A percentile compares a stretch with the other conserved stretches of the same genome.
Conservation (phyloP, 2,113 vertebrate genomes). For the Callionymus lyra region DNA sequence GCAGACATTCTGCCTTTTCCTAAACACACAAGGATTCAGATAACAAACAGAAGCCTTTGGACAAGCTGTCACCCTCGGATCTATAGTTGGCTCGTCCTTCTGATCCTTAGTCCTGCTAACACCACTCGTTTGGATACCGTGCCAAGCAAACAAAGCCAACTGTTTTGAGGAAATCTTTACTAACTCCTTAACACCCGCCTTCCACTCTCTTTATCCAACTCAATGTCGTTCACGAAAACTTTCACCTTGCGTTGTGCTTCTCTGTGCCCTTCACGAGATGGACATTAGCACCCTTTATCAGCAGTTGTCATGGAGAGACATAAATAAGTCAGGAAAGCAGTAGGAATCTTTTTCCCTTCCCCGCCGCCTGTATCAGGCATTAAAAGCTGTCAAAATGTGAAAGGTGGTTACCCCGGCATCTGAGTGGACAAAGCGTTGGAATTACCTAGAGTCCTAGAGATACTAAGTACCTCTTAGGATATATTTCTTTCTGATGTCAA, state of each 20-base stretch:
- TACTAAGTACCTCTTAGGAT: slow-evolving; percentile 39
- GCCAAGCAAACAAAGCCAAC: slow-evolving; percentile 35
- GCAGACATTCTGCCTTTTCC: slow-evolving; percentile 51
- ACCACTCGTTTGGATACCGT: too few relatives aligned
- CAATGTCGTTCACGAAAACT: too few relatives aligned
- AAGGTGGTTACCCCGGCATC: slow-evolving; percentile 28
- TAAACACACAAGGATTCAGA: slow-evolving; percentile 12
- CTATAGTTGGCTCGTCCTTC: slow-evolving; percentile 34
- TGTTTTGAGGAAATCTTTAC: slow-evolving; percentile 38
- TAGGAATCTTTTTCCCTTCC: slow-evolving; percentile 19
- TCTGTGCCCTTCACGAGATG: slow-evolving; percentile 13
- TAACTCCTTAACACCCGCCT: slow-evolving; percentile 25
- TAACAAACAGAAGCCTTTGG: slow-evolving; percentile 8
- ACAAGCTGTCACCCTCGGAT: slow-evolving; percentile 3
- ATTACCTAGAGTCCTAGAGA: slow-evolving; percentile 42
- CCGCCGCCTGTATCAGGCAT: neutral
- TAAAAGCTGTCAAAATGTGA: slow-evolving; percentile 34
- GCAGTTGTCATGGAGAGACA: slow-evolving; percentile 47
- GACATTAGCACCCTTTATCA: slow-evolving; percentile 37
- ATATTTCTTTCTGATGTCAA: slow-evolving; percentile 23
- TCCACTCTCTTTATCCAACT: too few relatives aligned
- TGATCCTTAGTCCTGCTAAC: slow-evolving; percentile 30
- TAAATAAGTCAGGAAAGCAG: slow-evolving; percentile 47
- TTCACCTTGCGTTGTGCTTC: slow-evolving; percentile 8
- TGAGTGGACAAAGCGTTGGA: slow-evolving; percentile 16